Base-by-base conservation (phyloP, 1,140 invertebrate species). In the Limonius californicus region DNA sequence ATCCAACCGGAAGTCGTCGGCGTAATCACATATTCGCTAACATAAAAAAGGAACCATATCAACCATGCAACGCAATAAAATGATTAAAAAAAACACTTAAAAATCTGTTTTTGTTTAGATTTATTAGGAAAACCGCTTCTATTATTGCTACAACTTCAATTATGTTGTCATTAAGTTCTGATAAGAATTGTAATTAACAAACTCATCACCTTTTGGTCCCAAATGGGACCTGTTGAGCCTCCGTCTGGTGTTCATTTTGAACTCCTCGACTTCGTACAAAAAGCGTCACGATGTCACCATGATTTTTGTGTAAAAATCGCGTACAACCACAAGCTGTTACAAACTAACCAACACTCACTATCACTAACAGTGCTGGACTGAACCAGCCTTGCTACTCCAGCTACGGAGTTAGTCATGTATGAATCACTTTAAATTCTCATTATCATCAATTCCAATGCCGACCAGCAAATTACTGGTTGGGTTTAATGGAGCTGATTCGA, bases 391-490 rank as follows among this genome's bases (percentile, higher is more conserved):
- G 21, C 16, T 15, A 39, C 55, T n/a, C 9, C 7, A 53, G 43
- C 27, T 59, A 53, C 32, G 32, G 47, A 64, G 63, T 70, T 70
- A 70, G 63, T 70, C 69, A 70, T 65, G 67, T 64, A 70, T 70
- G 69, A 70, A 70, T 70, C 69, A 70, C 67, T 68, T 60, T 57
- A 57, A 62, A 62, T 68, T 68, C 59, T 70, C 68, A 69, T 69
- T 70, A 64, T 63, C 66, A 62, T 70, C 66, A 70, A 68, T 70
- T 70, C 42, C 54, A 54, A 59, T 50, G 57, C 42, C 57, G 57
- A 50, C 45, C 45, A 50, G 45, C 45, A 12, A 19, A 50, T 50
- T 50, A 50, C n/a, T 19, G 45, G 45, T 18, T 18, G 3, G 16
- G 2, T 7, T 50, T 50, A 50, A 50, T 50, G 45, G 4, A 18